These are phyloP conservation scores for Pseudolaguvia tuberculata DNA, from an alignment of 2,113 vertebrate genomes.

Conservation along the genomic window DNA sequence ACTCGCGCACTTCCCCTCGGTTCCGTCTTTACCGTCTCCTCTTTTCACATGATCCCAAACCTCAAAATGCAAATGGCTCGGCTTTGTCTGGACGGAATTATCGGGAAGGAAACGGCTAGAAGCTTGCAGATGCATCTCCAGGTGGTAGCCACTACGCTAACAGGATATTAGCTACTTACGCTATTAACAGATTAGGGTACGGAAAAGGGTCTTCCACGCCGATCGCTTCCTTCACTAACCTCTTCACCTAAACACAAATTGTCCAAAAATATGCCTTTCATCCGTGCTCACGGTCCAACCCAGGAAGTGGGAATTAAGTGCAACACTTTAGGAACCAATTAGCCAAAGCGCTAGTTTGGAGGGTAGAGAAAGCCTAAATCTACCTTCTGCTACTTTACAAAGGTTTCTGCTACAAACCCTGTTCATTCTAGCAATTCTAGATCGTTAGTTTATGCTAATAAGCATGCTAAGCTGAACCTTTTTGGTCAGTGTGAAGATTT, in stretches of 20 bases:
- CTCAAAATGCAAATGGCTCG: constrained; percentile 25
- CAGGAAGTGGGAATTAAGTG: constrained; percentile 13
- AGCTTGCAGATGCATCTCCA: constrained; percentile 39
- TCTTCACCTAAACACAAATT: constrained; percentile 40
- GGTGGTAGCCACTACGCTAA: constrained; percentile 45
- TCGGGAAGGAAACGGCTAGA: constrained; percentile 38
- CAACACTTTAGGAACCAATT: constrained; percentile 6
- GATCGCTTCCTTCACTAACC: constrained; percentile 42
- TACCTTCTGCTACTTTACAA: neutral
- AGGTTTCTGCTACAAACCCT: neutral
- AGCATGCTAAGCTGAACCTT: no score
- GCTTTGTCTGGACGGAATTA: constrained; percentile 21
- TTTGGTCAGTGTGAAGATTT: no score
- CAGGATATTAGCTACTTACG: constrained; percentile 52
- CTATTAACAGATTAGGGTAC: constrained; percentile 51
- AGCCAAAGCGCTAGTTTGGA: neutral
- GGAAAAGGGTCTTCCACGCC: constrained; percentile 34
- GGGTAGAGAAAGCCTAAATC: no score
- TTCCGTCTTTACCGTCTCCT: constrained; percentile 16
- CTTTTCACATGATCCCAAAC: constrained; percentile 19
- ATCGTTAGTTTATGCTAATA: neutral
- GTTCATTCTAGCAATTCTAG: neutral
- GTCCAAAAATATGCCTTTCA: constrained; percentile 27
- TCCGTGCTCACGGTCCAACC: neutral
- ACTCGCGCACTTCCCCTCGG: constrained; percentile 37